Percentiles rank a stretch among this genome's conserved stretches.
Conservation (phyloP, 2,113 vertebrate species). For the human (Homo sapiens) region GRCh38 chr13:29915501-29916000, state of each 20-base stretch:
- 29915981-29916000: not conserved
- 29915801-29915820: not conserved
- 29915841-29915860: not conserved
- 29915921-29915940: not conserved
- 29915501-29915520: not conserved
- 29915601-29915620: not conserved
- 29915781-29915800: not conserved
- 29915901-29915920: not conserved
- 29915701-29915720: not conserved
- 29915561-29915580: no score
- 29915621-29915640: not conserved
- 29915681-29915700: not conserved
- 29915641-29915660: not conserved
- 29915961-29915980: not conserved
- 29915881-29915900: not conserved
- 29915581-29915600: not conserved
- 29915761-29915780: not conserved
- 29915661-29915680: not conserved
- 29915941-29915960: not conserved
- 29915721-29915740: not conserved
- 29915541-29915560: not conserved
- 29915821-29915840: not conserved
- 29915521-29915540: not conserved
- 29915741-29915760: not conserved
- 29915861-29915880: not conserved